Evolutionary conservation across 2,888 invertebrate genomes (phyloP).

Genomic region (Lumbricus terrestris): DNA sequence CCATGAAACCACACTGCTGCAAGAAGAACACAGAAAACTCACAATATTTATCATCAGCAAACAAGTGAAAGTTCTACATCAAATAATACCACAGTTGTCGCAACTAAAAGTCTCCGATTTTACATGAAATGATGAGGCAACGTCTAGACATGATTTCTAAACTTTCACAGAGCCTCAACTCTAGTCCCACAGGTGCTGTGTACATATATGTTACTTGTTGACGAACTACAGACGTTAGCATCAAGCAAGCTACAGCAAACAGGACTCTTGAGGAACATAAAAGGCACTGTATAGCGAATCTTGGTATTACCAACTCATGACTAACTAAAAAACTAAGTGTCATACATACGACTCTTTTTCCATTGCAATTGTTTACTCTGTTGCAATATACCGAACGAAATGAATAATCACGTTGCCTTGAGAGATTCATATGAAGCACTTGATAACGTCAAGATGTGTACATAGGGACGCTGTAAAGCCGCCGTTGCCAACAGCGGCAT

Average conservation of each 20-base stretch:
- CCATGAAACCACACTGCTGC: conserved; percentile 64
- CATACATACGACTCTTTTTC: background rate
- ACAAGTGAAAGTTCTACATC: no score
- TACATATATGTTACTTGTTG: background rate
- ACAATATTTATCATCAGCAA: no score
- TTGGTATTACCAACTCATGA: no score
- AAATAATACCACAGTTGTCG: no score
- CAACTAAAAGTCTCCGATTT: no score
- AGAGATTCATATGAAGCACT: background rate
- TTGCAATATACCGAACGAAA: background rate
- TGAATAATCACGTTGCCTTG: background rate
- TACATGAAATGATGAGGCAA: no score
- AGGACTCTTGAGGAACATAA: no score
- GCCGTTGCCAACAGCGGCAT: background rate
- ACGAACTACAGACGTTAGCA: background rate
- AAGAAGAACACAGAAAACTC: conserved; percentile 34
- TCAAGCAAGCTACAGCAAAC: no score
- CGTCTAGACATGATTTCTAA: background rate
- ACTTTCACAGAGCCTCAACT: background rate
- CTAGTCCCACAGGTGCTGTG: background rate
- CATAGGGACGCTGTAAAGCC: background rate
- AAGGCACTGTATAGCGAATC: no score
- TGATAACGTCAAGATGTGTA: no score
- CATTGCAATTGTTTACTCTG: background rate
- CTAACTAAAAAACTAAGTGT: background rate